phyloP scores from a whole-genome alignment of 2,888 invertebrate genomes.

The Monoplex corrugatus region DNA sequence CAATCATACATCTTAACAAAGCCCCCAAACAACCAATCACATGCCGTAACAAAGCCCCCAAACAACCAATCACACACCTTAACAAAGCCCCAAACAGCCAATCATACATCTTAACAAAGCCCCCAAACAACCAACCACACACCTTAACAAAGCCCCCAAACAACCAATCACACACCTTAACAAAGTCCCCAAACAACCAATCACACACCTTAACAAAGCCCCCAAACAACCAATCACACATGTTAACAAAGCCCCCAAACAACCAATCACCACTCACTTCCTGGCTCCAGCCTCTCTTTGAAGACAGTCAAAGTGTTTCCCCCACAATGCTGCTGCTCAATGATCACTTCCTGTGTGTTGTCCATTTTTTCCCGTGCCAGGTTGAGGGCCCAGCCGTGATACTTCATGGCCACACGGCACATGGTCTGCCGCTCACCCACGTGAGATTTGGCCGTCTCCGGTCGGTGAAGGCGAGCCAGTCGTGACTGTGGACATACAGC shows the following conservation, averaged over 20 bases:
- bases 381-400: constrained; percentile 77
- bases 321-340: constrained; percentile 82
- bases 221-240: neutral
- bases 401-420: constrained; percentile 77
- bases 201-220: no score
- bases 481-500: neutral
- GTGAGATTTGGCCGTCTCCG: constrained; percentile 40
- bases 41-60: neutral
- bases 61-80: neutral
- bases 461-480: constrained; percentile 47
- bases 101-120: neutral
- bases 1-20: neutral
- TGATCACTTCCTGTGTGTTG: constrained; percentile 76
- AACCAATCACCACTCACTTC: constrained; percentile 60
- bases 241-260: neutral
- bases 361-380: constrained; percentile 75
- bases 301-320: constrained; percentile 81
- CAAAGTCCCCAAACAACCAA: no score
- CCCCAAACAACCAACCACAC: neutral
- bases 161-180: no score
- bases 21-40: neutral
- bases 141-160: neutral
- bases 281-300: constrained; percentile 74
- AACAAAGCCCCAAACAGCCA: neutral
- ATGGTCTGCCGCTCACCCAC: constrained; percentile 47